Evolutionary conservation across 2,113 vertebrate genomes (phyloP).

Genomic region (Microcebus jonahi): DNA sequence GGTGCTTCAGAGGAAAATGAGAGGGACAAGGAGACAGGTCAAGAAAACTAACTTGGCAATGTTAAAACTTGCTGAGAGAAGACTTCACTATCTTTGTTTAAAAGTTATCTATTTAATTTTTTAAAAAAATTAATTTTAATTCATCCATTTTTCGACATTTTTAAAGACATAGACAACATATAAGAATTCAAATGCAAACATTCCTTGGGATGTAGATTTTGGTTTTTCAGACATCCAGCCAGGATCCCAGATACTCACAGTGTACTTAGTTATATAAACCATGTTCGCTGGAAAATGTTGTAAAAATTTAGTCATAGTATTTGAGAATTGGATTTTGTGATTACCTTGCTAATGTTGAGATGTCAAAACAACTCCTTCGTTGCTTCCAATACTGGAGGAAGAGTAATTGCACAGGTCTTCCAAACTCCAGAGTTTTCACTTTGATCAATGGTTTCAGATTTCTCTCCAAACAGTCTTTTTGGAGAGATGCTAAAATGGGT

Average conservation of each 20-base stretch:
- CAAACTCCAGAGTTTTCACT: not conserved
- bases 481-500: conserved; percentile 13
- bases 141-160: not conserved
- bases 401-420: not conserved
- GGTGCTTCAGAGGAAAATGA: conserved; percentile 12
- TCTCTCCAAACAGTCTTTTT: not conserved
- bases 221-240: not conserved
- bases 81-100: not conserved
- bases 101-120: not conserved
- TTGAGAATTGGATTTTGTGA: conserved; percentile 22
- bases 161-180: not conserved
- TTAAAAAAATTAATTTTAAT: not conserved
- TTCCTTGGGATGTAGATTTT: not conserved
- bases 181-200: not conserved
- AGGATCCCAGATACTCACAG: not conserved
- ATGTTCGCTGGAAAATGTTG: conserved; percentile 43
- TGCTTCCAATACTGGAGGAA: conserved; percentile 19
- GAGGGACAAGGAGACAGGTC: not conserved
- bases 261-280: not conserved
- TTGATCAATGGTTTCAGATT: conserved; percentile 29
- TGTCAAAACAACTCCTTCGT: not conserved
- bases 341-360: conserved; percentile 11
- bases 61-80: conserved; percentile 18
- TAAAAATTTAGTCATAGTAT: conserved; percentile 32
- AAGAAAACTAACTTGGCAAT: not conserved